phyloP scores from a whole-genome alignment of 2,113 vertebrate species.

The Odontesthes bonariensis region DNA sequence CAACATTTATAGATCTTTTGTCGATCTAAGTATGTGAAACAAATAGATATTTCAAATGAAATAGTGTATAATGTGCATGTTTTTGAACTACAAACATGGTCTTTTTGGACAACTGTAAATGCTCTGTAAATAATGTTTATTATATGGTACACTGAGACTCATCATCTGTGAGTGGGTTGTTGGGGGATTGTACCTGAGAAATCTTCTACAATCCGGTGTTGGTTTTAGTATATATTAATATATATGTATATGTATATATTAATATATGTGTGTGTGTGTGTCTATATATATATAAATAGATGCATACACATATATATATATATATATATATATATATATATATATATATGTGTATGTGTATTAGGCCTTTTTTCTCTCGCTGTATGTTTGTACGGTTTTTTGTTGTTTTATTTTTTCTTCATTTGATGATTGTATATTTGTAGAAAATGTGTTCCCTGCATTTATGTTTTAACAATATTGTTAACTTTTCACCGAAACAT shows the following conservation, averaged over 20 bases:
- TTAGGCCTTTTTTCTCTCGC: conserved; percentile 61
- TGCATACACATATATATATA: no score
- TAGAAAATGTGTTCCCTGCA: conserved; percentile 65
- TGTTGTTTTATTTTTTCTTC: conserved; percentile 41
- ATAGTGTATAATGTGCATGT: conserved; percentile 82
- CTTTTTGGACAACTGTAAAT: conserved; percentile 85
- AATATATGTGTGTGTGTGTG: no score
- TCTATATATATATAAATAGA: no score
- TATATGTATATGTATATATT: conserved; percentile 40
- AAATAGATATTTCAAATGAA: conserved; percentile 84
- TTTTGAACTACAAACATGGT: conserved; percentile 78
- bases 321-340: neutral
- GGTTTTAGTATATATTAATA: conserved; percentile 56
- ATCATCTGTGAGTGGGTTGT: conserved; percentile 55
- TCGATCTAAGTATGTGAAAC: conserved; percentile 75
- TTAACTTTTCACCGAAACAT: conserved; percentile 10
- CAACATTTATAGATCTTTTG: conserved; percentile 81
- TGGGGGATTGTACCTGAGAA: conserved; percentile 56
- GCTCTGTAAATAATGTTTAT: conserved; percentile 85
- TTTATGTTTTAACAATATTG: conserved; percentile 35
- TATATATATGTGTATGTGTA: conserved; percentile 33
- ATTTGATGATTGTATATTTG: conserved; percentile 78
- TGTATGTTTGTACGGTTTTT: conserved; percentile 57
- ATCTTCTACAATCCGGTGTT: conserved; percentile 63
- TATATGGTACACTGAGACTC: conserved; percentile 75